These are phyloP conservation scores for Drosophila nr. medialis DNA, from an alignment of 2,888 invertebrate genomes.

Conservation along the genomic window DNA sequence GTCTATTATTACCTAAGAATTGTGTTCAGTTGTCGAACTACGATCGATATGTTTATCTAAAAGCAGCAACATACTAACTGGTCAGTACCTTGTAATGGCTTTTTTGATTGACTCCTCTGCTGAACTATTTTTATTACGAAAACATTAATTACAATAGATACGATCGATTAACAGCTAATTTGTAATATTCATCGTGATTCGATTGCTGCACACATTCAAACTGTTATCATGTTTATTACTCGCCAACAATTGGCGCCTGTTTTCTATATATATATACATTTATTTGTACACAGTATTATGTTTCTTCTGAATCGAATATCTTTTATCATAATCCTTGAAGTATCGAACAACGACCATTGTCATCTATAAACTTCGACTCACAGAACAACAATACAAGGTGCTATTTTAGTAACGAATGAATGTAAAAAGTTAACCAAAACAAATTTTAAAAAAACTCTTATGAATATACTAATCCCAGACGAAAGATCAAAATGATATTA, in stretches of 20 bases:
- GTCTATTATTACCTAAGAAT: conserved; percentile 36
- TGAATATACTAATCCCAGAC: conserved; percentile 48
- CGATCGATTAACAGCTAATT: not conserved
- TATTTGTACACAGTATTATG: conserved; percentile 43
- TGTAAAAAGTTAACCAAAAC: conserved; percentile 48
- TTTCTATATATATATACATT: conserved; percentile 14
- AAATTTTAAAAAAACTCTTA: conserved; percentile 54
- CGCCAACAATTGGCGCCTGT: conserved; percentile 28
- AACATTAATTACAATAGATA: conserved; percentile 9
- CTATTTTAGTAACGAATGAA: conserved; percentile 72
- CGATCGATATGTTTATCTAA: conserved; percentile 18
- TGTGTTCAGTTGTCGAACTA: conserved; percentile 45
- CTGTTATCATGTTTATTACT: conserved; percentile 40
- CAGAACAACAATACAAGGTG: conserved; percentile 76
- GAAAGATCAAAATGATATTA: conserved; percentile 54
- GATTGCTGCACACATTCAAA: conserved; percentile 41
- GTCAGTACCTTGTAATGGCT: conserved; percentile 1
- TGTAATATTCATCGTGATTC: conserved; percentile 10
- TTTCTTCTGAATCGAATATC: conserved; percentile 29
- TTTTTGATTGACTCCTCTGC: conserved; percentile 4
- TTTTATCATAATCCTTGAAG: conserved; percentile 35
- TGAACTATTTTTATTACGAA: conserved; percentile 23
- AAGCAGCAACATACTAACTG: conserved; percentile 9
- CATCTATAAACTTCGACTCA: conserved; percentile 61
- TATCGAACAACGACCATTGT: conserved; percentile 65